phyloP scores from a whole-genome alignment of 2,113 vertebrate genomes.

The Otis tarda region DNA sequence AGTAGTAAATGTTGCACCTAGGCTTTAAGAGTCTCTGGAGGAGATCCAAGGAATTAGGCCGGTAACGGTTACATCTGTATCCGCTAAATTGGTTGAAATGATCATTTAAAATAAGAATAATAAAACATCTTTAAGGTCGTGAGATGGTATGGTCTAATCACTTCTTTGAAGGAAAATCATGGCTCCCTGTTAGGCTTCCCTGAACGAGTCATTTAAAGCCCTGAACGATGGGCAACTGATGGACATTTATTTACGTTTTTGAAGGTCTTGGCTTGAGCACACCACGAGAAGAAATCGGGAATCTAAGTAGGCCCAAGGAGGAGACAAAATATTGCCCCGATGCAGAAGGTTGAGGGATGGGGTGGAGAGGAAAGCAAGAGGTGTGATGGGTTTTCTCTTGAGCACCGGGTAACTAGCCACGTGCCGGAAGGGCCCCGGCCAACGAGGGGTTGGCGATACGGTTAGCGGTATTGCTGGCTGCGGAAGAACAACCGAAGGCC shows the following conservation, averaged over 20 bases:
- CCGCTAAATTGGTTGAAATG: slow-evolving; percentile 57
- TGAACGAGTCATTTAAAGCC: neutral
- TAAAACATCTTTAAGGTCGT: slow-evolving; percentile 47
- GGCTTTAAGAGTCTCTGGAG: slow-evolving; percentile 61
- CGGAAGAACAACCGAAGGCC: fast-evolving
- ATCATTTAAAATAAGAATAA: slow-evolving; percentile 65
- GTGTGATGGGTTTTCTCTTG: neutral
- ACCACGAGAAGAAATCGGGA: fast-evolving
- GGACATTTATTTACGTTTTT: neutral
- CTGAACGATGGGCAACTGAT: neutral
- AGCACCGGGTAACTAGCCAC: neutral
- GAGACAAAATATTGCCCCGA: neutral
- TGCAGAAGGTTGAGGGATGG: neutral
- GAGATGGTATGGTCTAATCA: neutral
- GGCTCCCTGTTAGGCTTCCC: neutral
- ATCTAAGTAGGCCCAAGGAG: neutral
- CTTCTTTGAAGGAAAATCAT: neutral
- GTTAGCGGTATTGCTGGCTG: fast-evolving
- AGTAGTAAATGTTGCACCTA: slow-evolving; percentile 53
- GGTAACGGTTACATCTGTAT: slow-evolving; percentile 58
- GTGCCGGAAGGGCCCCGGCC: neutral
- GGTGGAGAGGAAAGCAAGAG: neutral
- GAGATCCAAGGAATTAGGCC: slow-evolving; percentile 58
- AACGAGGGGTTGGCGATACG: fast-evolving
- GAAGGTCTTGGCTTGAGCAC: neutral